Conservation (phyloP, 1,140 invertebrate species). For the Cyclina sinensis region DNA sequence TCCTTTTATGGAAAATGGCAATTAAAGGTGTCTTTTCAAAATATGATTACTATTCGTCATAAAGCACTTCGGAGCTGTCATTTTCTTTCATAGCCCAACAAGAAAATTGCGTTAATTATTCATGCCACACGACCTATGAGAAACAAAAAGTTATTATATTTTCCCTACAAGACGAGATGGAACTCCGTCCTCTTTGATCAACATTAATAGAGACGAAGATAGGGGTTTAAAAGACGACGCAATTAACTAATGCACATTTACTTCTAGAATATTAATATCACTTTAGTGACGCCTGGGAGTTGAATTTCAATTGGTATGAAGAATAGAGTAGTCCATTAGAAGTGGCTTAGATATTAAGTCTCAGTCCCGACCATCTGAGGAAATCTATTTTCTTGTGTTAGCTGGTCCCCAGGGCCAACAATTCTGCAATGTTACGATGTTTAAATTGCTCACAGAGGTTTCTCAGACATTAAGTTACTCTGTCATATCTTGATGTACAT, state of each 20-base stretch:
- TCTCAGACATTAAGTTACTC: conserved; percentile 73
- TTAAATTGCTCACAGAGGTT: conserved; percentile 68
- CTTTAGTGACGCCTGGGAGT: conserved; percentile 73
- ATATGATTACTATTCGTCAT: conserved; percentile 61
- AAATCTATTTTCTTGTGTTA: conserved; percentile 69
- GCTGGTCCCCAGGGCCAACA: conserved; percentile 22
- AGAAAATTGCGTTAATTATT: conserved; percentile 54
- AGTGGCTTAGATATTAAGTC: conserved; percentile 65
- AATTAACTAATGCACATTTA: conserved; percentile 81
- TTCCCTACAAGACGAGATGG: conserved; percentile 53
- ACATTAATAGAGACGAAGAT: conserved; percentile 60
- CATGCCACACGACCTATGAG: conserved; percentile 38
- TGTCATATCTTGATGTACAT: conserved; percentile 53
- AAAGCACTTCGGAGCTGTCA: conserved; percentile 55
- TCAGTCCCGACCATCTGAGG: conserved; percentile 17
- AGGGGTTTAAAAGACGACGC: conserved; percentile 72
- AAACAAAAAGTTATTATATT: conserved; percentile 34
- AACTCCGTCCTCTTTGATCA: conserved; percentile 41
- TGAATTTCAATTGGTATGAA: conserved; percentile 73
- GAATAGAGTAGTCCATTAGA: conserved; percentile 56
- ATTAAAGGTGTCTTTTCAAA: conserved; percentile 62
- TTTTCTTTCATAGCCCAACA: conserved; percentile 32
- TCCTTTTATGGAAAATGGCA: conserved; percentile 48
- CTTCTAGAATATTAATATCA: conserved; percentile 80
- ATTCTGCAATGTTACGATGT: conserved; percentile 44